Evolutionary conservation across 2,888 invertebrate species (phyloP), one percentile per base, ranked within the genome.

Genomic region (Drosophila bunnanda): DNA sequence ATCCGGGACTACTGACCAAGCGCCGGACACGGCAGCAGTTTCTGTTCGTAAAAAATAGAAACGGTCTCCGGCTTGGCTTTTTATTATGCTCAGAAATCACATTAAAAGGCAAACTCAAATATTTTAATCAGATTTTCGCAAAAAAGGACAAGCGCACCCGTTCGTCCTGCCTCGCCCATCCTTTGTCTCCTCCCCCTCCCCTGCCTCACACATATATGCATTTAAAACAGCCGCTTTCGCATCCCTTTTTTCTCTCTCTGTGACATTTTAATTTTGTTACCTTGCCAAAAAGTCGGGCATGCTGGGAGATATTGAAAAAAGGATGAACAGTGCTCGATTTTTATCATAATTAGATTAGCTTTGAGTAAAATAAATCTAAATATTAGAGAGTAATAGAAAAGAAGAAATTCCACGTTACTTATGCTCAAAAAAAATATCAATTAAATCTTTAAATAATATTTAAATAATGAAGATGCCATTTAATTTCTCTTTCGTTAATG

Each of bases 91-190:
- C 88, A 90, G 88, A 90, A 91, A 91, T 91, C 91, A 90, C 91
- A 91, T 91, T 91, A 91, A 91, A 90, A 91, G 89, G 90, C 91
- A 90, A 90, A 87, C 90, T 91, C 89, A 91, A 90, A 91, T 89
- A 90, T 91, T 91, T 91, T 91, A 91, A 91, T 91, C 91, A 91
- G 91, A 91, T 91, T 91, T 91, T 84, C 86, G 80, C 79, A 82
- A 79, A 79, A 50, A 82, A 80, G 88, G 79, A 86, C 83, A 81
- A 80, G 75, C 77, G 76, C 78, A 76, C 75, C 67, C 73, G 68
- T 62, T 75, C 76, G 76, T 60, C 76, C 72, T 58, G 46, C 39
- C 38, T 41, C 56, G 4, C 68, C 54, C 34, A 25, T n/a, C 20
- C 32, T 17, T 13, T 22, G 25, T 30, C 20, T 15, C 15, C 28